Base-by-base conservation (phyloP, 2,888 invertebrate genomes). In the Cheilosia grossa region DNA sequence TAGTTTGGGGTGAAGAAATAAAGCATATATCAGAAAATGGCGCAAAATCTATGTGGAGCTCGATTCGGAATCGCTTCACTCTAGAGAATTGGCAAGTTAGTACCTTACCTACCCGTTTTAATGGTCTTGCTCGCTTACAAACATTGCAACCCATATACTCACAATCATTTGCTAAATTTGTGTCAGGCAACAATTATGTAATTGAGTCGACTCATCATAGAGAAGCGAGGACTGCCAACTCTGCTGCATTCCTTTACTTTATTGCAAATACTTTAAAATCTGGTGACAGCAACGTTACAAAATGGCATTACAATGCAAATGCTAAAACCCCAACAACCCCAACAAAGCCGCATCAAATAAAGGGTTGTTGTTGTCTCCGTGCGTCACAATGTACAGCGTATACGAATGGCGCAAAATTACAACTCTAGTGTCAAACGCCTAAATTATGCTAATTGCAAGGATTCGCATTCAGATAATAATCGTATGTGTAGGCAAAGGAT, bases 371-470 rank as follows among this genome's bases (percentile, higher is more conserved):
- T n/a, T 47, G 10, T 44, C 47, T 53, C 58, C 44, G 67, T 49
- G 13, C 9, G 24, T 53, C 15, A 53, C 44, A 69, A 24, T 53
- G 17, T 30, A 33, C n/a, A 27, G 24, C 30, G 17, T 37, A 15
- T 42, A 9, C n/a, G 19, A 13, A 13, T 58, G 51, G 17, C 47
- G 21, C 51, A 67, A 58, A 75, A 77, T 61, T 44, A 63, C 47
- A 47, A 47, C 47, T 78, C 59, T 73, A 59, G 67, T 80, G 75
- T 77, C 72, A 81, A 85, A 77, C 77, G 81, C 42, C 70, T 61
- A 67, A 85, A 85, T 81, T 85, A 85, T 85, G 85, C 72, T 81
- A 85, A 85, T 85, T 85, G 63, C 70, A 75, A 72, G 70, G 67
- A 81, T 81, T 85, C 81, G 61, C 75, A 85, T 85, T 81, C 75